These are phyloP conservation scores for Oncorhynchus gorbuscha DNA, from an alignment of 2,113 vertebrate species.

Conservation along the genomic window DNA sequence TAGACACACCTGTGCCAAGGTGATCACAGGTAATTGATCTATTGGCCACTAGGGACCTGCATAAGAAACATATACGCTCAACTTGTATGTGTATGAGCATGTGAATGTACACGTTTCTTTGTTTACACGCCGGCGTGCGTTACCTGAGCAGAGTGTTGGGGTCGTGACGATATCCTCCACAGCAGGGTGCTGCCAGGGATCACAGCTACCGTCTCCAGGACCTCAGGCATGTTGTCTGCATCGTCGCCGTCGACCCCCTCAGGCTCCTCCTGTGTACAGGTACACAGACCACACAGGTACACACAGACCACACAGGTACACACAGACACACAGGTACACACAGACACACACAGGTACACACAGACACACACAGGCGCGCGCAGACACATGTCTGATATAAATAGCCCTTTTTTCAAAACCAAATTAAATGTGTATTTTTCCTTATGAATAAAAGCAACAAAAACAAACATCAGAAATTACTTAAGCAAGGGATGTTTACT, in stretches of 20 bases:
- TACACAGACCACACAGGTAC: neutral
- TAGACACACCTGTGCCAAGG: too few relatives aligned
- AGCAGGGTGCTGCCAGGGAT: constrained; percentile 92
- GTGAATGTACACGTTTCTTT: neutral
- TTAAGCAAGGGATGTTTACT: too few relatives aligned
- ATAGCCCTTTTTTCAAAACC: too few relatives aligned
- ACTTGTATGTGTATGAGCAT: neutral
- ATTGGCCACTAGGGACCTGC: too few relatives aligned
- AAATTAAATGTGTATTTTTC: too few relatives aligned
- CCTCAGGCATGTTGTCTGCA: constrained; percentile 87
- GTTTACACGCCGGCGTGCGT: neutral
- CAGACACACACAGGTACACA: too few relatives aligned
- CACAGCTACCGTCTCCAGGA: constrained; percentile 89
- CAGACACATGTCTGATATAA: neutral
- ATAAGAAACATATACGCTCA: neutral
- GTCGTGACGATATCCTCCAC: constrained; percentile 91
- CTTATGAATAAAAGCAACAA: too few relatives aligned
- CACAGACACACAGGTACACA: neutral
- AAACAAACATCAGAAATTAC: too few relatives aligned
- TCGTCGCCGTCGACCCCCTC: constrained; percentile 77
- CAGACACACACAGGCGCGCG: neutral
- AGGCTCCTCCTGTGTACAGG: constrained; percentile 71
- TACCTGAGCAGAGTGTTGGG: constrained; percentile 87
- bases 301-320: neutral
- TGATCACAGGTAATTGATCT: too few relatives aligned